A percentile compares a stretch with the other conserved stretches of the same genome.
Conservation (phyloP, 1,140 invertebrate genomes). For the Aethina tumida region DNA sequence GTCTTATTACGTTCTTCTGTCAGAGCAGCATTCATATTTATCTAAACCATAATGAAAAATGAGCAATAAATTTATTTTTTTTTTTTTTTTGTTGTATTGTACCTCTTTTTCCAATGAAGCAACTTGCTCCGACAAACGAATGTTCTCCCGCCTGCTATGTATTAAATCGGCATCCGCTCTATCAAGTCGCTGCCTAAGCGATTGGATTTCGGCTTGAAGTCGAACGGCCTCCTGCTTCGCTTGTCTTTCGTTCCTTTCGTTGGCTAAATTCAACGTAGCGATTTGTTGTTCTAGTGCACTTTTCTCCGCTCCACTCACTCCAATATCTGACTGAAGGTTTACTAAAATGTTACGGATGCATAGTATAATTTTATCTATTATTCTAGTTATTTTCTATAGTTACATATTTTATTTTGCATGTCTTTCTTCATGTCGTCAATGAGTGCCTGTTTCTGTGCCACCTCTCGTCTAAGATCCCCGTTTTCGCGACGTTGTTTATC, state of each 20-base stretch:
- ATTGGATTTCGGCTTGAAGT: constrained; percentile 64
- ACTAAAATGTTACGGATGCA: constrained; percentile 34
- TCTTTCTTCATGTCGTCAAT: constrained; percentile 72
- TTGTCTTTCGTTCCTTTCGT: constrained; percentile 59
- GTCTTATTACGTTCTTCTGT: constrained; percentile 30
- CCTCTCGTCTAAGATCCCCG: constrained; percentile 58
- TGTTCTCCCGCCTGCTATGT: constrained; percentile 63
- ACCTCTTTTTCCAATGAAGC: constrained; percentile 70
- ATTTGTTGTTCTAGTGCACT: constrained; percentile 67
- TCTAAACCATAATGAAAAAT: constrained; percentile 23
- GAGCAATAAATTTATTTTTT: constrained; percentile 1
- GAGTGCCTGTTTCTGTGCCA: constrained; percentile 57
- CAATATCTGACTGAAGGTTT: constrained; percentile 62
- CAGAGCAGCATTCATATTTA: constrained; percentile 37
- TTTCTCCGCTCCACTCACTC: constrained; percentile 60
- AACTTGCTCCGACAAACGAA: constrained; percentile 63
- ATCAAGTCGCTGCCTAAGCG: constrained; percentile 64
- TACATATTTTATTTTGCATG: constrained; percentile 61
- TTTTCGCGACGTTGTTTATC: constrained; percentile 67
- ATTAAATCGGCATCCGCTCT: constrained; percentile 66
- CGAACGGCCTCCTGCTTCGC: constrained; percentile 62
- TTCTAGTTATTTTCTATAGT: constrained; percentile 18
- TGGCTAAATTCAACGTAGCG: constrained; percentile 45
- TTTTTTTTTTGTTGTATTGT: not conserved
- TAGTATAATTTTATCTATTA: not conserved